Conservation (phyloP, 2,888 invertebrate genomes). For the Halictus quadricinctus region DNA sequence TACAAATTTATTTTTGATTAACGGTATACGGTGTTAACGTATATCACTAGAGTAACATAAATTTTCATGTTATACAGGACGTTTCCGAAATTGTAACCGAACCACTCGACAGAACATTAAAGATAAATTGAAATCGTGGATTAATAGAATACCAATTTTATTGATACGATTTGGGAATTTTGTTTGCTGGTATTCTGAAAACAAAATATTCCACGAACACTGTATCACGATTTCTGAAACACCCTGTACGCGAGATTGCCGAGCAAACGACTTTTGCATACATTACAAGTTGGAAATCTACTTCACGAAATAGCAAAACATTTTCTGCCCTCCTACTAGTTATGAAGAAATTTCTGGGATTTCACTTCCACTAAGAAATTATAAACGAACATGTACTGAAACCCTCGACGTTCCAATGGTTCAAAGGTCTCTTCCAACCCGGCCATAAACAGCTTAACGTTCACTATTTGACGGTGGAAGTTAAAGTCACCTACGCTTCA, state of each 20-base stretch:
- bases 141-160: neutral
- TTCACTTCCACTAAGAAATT: neutral
- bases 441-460: neutral
- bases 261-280: neutral
- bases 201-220: neutral
- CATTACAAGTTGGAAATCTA: neutral
- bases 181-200: neutral
- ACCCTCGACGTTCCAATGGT: neutral
- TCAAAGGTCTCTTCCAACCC: neutral
- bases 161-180: neutral
- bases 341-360: slow-evolving; percentile 4
- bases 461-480: neutral
- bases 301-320: neutral
- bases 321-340: neutral
- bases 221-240: neutral
- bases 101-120: neutral
- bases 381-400: neutral
- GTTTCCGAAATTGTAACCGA: neutral
- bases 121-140: neutral
- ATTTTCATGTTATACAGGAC: neutral
- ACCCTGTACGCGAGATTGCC: neutral
- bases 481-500: neutral
- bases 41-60: neutral
- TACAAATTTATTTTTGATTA: neutral
- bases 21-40: neutral